Evolutionary conservation across 37 sponge, comb jelly and placozoan species (phyloP), one percentile per base, ranked within the genome.

Genomic region (Theonella swinhoei): DNA sequence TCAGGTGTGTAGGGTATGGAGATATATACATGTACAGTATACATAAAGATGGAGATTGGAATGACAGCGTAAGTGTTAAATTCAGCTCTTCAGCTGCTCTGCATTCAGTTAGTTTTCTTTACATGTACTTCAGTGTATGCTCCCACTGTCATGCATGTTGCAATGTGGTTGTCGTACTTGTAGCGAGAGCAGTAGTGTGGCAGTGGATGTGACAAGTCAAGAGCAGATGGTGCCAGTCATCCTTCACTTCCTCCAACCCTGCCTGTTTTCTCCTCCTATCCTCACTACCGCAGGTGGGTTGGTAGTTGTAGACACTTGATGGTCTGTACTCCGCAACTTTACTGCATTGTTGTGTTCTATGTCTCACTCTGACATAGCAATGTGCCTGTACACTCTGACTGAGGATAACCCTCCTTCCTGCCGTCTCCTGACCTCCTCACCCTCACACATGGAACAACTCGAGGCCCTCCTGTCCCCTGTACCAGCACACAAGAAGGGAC

Each of bases 371-470:
- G n/a, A n/a, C n/a, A n/a, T n/a, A 81, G 82, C 82, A n/a, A 68
- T 68, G 82, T 70, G 62, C 8, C 66, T 83, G 63, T 72, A 73
- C 31, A 83, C 74, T 1, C 28, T 83, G 9, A 74, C 74, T 23
- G 83, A 83, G 65, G 83, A 74, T 25, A 83, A 83, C 41, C 25
- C 31, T 9, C 30, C 64, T 2, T 23, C 43, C 33, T 24, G 38
- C 64, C 41, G 63, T 22, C 41, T 37, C 24, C 40, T 83, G 25
- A 9, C 30, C 42, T 39, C 74, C 47, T 38, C 83, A 20, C 64
- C 25, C 11, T 72, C 54, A 20, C 37, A 34, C 41, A 22, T 83
- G 40, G 42, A 30, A 34, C 74, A 62, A 0, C 65, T 74, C 42
- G 63, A 73, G 39, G 23, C 34, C 19, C 34, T 81, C 32, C 82